Percentiles rank a stretch among this genome's conserved stretches.
phyloP scores from a whole-genome alignment of 1,140 invertebrate species.

The Drosophila lini region DNA sequence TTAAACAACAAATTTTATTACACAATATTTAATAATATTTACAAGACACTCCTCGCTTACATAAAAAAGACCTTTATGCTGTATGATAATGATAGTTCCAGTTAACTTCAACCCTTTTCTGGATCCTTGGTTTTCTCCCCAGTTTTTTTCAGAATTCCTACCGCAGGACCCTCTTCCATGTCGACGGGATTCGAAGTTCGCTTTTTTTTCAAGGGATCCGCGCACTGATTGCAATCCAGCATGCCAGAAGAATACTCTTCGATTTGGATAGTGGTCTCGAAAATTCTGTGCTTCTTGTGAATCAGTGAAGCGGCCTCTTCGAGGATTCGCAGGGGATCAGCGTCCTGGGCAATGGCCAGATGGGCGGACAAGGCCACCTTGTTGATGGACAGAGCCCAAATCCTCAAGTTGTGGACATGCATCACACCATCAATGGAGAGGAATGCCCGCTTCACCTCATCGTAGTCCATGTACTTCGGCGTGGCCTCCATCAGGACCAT shows the following conservation, averaged over 20 bases:
- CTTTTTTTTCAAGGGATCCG: not conserved
- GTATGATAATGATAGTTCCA: not conserved
- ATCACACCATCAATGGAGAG: conserved; percentile 93
- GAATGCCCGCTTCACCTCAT: conserved; percentile 87
- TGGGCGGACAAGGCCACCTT: conserved; percentile 97
- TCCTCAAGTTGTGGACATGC: conserved; percentile 96
- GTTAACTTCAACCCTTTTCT: conserved; percentile 1
- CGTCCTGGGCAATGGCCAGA: conserved; percentile 92
- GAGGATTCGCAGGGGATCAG: conserved; percentile 92
- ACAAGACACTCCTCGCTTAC: not conserved
- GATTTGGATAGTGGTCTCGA: conserved; percentile 98
- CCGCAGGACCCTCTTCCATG: conserved; percentile 18
- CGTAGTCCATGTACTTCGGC: conserved; percentile 86
- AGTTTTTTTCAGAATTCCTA: not conserved
- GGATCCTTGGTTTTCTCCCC: not conserved
- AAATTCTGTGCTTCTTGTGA: conserved; percentile 94
- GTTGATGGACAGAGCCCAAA: conserved; percentile 97
- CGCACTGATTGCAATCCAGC: conserved; percentile 94
- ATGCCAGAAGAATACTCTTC: conserved; percentile 96
- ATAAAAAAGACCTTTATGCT: not conserved
- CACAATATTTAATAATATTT: not conserved
- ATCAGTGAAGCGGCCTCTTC: conserved; percentile 92
- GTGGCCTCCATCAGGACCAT: conserved; percentile 98
- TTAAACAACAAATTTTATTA: not conserved
- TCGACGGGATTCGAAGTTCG: not conserved